Evolutionary conservation across 2,888 invertebrate species (phyloP).

Genomic region (Cerceris rybyensis): DNA sequence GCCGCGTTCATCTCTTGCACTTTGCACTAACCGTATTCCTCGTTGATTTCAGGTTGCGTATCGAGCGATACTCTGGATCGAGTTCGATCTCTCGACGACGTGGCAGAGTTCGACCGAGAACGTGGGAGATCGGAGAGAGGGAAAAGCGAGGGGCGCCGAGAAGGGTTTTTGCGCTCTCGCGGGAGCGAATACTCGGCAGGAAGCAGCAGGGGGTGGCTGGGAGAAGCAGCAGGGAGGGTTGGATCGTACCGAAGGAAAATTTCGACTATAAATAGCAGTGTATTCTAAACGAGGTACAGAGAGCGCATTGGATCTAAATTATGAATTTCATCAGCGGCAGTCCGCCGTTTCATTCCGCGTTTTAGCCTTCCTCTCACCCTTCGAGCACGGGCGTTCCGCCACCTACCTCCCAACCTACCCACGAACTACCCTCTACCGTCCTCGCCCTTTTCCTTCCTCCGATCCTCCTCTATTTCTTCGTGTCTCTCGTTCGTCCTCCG

Average conservation of each 20-base stretch:
- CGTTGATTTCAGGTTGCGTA: too few relatives aligned
- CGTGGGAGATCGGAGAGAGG: background rate
- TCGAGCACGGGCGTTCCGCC: conserved; percentile 31
- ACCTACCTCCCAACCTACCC: conserved; percentile 21
- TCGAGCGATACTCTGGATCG: too few relatives aligned
- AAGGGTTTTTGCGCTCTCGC: conserved; percentile 16
- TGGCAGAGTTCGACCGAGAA: background rate
- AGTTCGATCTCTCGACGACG: too few relatives aligned
- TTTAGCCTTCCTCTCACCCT: conserved; percentile 68
- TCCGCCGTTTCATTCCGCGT: conserved; percentile 81
- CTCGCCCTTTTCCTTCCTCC: conserved; percentile 47
- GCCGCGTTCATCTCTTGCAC: too few relatives aligned
- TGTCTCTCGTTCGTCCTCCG: conserved; percentile 36
- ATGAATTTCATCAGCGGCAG: conserved; percentile 82
- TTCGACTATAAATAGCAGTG: conserved; percentile 82
- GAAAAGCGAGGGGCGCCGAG: background rate
- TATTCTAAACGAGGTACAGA: conserved; percentile 82
- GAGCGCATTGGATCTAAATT: conserved; percentile 82
- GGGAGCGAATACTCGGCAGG: conserved; percentile 17
- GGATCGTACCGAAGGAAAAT: conserved; percentile 79
- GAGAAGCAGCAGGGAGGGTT: conserved; percentile 49
- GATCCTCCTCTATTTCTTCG: conserved; percentile 33
- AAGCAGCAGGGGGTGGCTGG: conserved; percentile 33
- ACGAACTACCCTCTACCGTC: conserved; percentile 28
- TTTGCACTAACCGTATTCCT: too few relatives aligned